Evolutionary conservation across 2,797 vertebrate genomes (phyloP).

Genomic region (Typhlichthys eigenmanni): DNA sequence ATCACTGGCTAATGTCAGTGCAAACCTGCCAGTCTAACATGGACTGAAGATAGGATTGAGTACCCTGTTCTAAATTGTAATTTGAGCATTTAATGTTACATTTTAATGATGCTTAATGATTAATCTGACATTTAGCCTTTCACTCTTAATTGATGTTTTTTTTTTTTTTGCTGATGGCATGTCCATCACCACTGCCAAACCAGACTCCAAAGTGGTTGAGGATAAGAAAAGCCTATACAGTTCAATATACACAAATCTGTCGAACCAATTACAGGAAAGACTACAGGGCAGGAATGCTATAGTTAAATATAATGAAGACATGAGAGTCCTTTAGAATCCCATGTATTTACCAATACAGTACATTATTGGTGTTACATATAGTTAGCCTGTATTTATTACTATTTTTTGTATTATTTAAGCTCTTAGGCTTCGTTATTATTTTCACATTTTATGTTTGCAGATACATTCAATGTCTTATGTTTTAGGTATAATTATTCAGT

Average conservation of each 20-base stretch:
- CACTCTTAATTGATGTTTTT: no score
- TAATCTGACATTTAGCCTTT: no score
- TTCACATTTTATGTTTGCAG: slow-evolving; percentile 50
- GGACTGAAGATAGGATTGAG: no score
- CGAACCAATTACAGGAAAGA: not conserved
- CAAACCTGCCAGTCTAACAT: not conserved
- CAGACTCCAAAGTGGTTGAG: slow-evolving; percentile 7
- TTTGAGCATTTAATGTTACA: no score
- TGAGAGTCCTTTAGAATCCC: no score
- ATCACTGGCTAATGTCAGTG: not conserved
- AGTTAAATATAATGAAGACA: no score
- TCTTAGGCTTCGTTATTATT: slow-evolving; percentile 41
- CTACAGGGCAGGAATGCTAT: no score
- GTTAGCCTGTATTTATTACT: not conserved
- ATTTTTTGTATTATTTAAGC: slow-evolving; percentile 21
- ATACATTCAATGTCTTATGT: slow-evolving; percentile 54
- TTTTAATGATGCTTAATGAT: no score
- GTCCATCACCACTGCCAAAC: slow-evolving; percentile 6
- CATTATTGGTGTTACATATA: no score
- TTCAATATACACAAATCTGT: slow-evolving; percentile 6
- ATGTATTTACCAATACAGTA: no score
- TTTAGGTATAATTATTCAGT: slow-evolving; percentile 47
- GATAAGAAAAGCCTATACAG: slow-evolving; percentile 8
- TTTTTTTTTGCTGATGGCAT: slow-evolving; percentile 2
- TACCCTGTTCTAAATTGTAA: no score